Base-by-base conservation (phyloP, 2,888 invertebrate genomes). In the Ellobium chinense region DNA sequence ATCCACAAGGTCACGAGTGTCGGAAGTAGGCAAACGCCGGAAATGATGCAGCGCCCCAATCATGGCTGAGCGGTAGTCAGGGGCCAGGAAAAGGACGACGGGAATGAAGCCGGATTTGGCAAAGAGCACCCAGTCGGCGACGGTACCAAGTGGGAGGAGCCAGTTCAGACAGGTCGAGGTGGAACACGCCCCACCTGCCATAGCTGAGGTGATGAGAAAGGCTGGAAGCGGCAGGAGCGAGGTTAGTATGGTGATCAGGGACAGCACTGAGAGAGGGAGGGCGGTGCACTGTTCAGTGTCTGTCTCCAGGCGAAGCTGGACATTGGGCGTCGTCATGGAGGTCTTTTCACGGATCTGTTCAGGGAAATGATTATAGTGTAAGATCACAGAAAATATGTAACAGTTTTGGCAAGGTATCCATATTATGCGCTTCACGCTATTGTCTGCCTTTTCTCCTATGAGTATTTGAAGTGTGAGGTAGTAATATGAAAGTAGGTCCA, bases 81-180 rank as follows among this genome's bases (percentile, higher is more conserved):
- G 80, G 39, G 77, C 79, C 69, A 82, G 56, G 24, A 84, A 73
- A 54, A 82, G 70, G 56, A 80, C 63, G 18, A 81, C n/a, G 46
- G 84, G 84, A 63, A 82, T 68, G 34, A 84, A 58, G n/a, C 84
- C 84, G 14, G 82, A 81, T 60, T 84, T 84, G 34, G 84, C 81
- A 54, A 84, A 83, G n/a, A 84, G 80, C 12, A 82, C 65, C 84
- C 84, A 84, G 58, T 84, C 84, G 37, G 81, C 62, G 68, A 84
- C 75, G 0, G 84, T 84, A 54, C 81, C 79, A 58, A 83, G 62
- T 27, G 84, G 84, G 18, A 82, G 69, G 56, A 80, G 77, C 84
- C 84, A 83, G 21, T 68, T 66, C 39, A 82, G 63, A 54, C 84
- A 84, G 21, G 54, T 24, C 1, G 66, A 46, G 5, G 73, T 63